Base-by-base conservation (phyloP, 2,113 vertebrate species). In the Semnornis frantzii region DNA sequence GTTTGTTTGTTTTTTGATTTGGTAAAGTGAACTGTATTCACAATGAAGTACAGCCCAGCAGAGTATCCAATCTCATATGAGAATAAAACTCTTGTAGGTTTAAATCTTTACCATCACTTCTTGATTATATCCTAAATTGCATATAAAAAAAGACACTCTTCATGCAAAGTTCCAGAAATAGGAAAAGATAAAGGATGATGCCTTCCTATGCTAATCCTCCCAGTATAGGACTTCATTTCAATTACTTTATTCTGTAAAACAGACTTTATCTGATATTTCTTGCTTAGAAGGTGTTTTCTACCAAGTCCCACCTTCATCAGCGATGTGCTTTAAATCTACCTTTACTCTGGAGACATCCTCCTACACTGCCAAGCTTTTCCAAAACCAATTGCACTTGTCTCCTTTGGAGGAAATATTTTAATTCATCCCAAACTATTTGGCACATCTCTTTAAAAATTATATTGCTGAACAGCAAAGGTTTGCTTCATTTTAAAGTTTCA, bases 401-500 rank as follows among this genome's bases (percentile, higher is more conserved):
- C 42, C 5, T 1, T 71, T 85, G 66, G 71, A 93, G 92, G 82
- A 96, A 96, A 88, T 79, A 94, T 82, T 94, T 95, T 33, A 96
- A 60, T 90, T 89, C 80, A 79, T 91, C 72, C 79, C 46, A 72
- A 90, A 89, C 59, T 60, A 57, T 90, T 93, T 79, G 92, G 91
- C 93, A 91, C 18, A 50, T 92, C 48, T 95, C 52, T 94, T 91
- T 90, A 21, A 91, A 94, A 44, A 87, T 19, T 12, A 71, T 60
- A 82, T 65, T 78, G 57, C 39, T 92, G 92, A 96, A 84, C 34
- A 50, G n/a, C 31, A 31, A 88, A 92, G 65, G 42, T 96, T 90
- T 72, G 82, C 91, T 73, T 87, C 10, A 83, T 79, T 93, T 90
- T 60, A 89, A 96, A 91, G 94, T 93, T 96, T 95, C 71, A 21